phyloP scores from a whole-genome alignment of 2,113 vertebrate species.

The Gopherus evgoodei region DNA sequence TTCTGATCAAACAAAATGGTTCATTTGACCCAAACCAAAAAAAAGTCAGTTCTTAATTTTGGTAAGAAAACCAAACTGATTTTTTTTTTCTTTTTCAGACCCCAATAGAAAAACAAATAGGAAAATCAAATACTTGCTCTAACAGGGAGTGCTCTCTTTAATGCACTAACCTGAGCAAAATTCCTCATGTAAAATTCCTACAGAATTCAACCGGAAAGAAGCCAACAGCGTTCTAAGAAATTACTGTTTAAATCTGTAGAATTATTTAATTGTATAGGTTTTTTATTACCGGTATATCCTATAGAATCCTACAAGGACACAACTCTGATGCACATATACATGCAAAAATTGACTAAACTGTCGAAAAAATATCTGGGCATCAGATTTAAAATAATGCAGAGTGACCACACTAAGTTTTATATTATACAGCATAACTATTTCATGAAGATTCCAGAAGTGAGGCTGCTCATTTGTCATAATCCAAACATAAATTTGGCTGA shows the following conservation, averaged over 20 bases:
- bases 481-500: neutral
- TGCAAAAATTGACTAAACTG: neutral
- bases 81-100: too few species aligned
- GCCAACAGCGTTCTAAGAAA: neutral
- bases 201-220: neutral
- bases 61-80: neutral
- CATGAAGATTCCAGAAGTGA: neutral
- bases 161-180: neutral
- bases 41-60: too few species aligned
- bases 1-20: too few species aligned
- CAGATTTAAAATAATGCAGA: neutral
- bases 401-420: neutral
- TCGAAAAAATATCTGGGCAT: neutral
- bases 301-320: neutral
- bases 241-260: neutral
- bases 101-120: too few species aligned
- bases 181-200: neutral
- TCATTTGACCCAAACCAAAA: too few species aligned
- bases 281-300: neutral
- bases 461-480: neutral
- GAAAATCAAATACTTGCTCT: too few species aligned
- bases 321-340: neutral
- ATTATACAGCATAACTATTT: constrained; percentile 1
- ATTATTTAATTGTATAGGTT: neutral
- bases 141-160: neutral